phyloP scores from a whole-genome alignment of 2,113 vertebrate species.

The Psammodynastes pulverulentus region DNA sequence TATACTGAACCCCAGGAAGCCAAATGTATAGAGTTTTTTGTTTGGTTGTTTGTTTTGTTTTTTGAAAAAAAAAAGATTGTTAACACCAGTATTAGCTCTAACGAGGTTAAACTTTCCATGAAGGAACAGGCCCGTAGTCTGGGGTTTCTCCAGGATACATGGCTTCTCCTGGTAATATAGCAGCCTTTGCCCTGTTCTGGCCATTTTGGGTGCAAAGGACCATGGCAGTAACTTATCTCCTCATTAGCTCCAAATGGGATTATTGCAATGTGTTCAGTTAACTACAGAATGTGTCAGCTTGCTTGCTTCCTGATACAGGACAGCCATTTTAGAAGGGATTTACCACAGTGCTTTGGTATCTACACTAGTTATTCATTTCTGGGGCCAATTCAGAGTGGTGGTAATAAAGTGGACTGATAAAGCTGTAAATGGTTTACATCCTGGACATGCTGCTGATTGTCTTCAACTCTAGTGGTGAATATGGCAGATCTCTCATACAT shows the following conservation, averaged over 20 bases:
- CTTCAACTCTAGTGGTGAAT: background rate
- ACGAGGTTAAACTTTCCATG: background rate
- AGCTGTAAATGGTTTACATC: background rate
- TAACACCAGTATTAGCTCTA: background rate
- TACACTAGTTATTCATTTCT: background rate
- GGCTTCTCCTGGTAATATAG: background rate
- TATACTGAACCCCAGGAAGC: background rate
- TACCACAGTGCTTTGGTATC: background rate
- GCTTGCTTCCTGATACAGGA: background rate
- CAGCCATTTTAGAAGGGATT: background rate
- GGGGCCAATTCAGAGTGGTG: background rate
- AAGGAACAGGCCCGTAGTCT: background rate
- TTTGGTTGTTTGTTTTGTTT: too few species aligned
- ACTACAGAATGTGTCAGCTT: background rate
- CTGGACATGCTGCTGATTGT: background rate
- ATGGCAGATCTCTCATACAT: background rate
- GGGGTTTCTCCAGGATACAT: background rate
- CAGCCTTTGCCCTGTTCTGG: background rate
- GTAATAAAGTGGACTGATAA: background rate
- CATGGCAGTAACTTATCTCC: background rate
- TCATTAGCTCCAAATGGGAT: background rate
- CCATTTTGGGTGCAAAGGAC: background rate
- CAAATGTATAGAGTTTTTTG: background rate
- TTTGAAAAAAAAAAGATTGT: too few species aligned
- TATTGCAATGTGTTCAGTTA: background rate